Evolutionary conservation across 2,113 vertebrate genomes (phyloP).

Genomic region (Corythaeola cristata): DNA sequence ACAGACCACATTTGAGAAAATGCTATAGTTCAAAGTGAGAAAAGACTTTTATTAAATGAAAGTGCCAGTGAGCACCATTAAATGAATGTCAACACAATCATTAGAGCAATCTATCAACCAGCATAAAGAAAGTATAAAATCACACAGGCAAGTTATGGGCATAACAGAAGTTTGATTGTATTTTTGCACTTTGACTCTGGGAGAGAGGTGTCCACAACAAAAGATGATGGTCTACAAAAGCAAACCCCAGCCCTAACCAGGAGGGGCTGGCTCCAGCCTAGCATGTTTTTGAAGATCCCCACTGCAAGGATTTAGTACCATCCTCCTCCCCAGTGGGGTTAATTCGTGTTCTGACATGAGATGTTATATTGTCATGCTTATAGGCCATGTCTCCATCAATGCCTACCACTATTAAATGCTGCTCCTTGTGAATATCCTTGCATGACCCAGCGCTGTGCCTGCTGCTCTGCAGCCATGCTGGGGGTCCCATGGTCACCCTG

Average conservation of each 20-base stretch:
- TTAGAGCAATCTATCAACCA: conserved; percentile 6
- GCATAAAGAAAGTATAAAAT: conserved; percentile 25
- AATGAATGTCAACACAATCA: background rate
- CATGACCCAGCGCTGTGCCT: background rate
- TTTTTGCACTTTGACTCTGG: background rate
- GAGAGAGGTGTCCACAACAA: background rate
- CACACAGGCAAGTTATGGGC: background rate
- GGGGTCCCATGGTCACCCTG: accelerated
- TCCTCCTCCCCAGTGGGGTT: background rate
- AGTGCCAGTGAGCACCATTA: background rate
- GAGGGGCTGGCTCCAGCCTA: background rate
- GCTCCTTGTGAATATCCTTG: background rate
- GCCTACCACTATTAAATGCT: background rate
- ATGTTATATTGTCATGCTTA: background rate
- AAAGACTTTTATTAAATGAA: conserved; percentile 31
- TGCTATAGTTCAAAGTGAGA: conserved; percentile 49
- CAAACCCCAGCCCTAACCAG: background rate
- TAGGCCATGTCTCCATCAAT: background rate
- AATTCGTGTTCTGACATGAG: background rate
- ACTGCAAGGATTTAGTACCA: background rate
- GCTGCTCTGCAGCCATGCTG: background rate
- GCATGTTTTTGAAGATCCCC: background rate
- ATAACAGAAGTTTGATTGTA: background rate
- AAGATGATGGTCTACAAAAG: background rate
- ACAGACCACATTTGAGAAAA: conserved; percentile 50